Base-by-base conservation (phyloP, 2,113 vertebrate genomes). In the Serilophus lunatus region DNA sequence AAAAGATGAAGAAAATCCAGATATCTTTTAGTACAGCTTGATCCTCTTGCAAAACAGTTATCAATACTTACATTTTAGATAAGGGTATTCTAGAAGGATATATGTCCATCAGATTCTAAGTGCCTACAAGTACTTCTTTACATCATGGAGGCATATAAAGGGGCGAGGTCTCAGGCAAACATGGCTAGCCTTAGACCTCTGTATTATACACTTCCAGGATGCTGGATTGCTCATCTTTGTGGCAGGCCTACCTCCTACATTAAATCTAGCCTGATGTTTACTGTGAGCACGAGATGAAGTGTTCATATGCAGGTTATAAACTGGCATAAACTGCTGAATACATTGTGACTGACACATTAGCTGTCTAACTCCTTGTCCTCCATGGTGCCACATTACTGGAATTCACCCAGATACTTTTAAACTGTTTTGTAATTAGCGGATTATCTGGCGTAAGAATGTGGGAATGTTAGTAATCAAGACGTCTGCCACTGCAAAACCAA, bases 161-260 rank as follows among this genome's bases (percentile, higher is more conserved):
- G 31, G 35, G 7, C 31, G 74, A 53, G 35, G 26, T 47, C 61
- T 31, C 35, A 53, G 31, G 20, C 13, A 68, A 64, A 29, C 13
- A 17, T 1, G 9, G 8, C 16, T 60, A 50, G 5, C 19, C 12
- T 75, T 63, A 70, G 26, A 28, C n/a, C 57, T 15, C 23, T 53
- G 5, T 4, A 0, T 68, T n/a, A 42, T 5, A 40, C 9, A 31
- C 20, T 50, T 83, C 28, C 18, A 63, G 42, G 17, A 36, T 0
- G 1, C 2, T 54, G 68, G 13, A n/a, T 70, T 22, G 22, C 24
- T 78, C 61, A 40, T 38, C 49, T 74, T 91, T 82, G 44, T 90
- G 63, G 25, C 53, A 69, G 54, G 3, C 33, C 28, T 35, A 29
- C 38, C 19, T 87, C 38, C 49, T 60, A 25, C 17, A 45, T 16